A percentile compares a stretch with the other conserved stretches of the same genome.
Conservation (phyloP, 2,797 vertebrate species). For the Pangasius djambal region DNA sequence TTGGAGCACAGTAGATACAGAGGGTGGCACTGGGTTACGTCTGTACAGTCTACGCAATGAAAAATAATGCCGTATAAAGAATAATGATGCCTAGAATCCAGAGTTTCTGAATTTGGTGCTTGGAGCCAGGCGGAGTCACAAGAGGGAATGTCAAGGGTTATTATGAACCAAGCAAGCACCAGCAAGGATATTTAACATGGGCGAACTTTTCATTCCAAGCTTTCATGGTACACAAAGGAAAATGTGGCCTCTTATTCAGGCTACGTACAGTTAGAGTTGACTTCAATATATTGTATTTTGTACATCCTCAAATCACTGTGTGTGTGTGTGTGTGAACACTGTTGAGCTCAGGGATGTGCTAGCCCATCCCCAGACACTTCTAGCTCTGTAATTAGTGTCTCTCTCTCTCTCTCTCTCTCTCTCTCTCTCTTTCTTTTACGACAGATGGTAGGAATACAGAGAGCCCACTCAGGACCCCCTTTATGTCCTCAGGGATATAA, state of each 20-base stretch:
- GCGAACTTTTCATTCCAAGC: neutral
- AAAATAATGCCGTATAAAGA: neutral
- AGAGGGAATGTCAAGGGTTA: neutral
- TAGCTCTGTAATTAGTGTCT: neutral
- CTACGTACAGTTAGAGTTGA: neutral
- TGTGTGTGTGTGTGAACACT: neutral
- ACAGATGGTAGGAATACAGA: neutral
- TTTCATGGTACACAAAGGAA: neutral
- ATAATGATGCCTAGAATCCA: neutral
- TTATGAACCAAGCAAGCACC: neutral
- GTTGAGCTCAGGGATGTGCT: neutral
- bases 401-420: constrained; percentile 1
- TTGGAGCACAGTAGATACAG: no score
- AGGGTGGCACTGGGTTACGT: neutral
- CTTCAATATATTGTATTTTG: neutral
- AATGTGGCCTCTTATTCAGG: neutral
- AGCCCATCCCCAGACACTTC: neutral
- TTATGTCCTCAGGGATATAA: neutral
- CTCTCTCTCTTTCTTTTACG: neutral
- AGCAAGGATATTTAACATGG: neutral
- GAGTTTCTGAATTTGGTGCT: neutral
- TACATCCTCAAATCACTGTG: no score
- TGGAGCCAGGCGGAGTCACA: neutral
- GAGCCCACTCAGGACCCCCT: neutral
- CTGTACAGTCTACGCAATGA: neutral